Base-by-base conservation (phyloP, 2,797 vertebrate genomes). In the Enteromius paludinosus region DNA sequence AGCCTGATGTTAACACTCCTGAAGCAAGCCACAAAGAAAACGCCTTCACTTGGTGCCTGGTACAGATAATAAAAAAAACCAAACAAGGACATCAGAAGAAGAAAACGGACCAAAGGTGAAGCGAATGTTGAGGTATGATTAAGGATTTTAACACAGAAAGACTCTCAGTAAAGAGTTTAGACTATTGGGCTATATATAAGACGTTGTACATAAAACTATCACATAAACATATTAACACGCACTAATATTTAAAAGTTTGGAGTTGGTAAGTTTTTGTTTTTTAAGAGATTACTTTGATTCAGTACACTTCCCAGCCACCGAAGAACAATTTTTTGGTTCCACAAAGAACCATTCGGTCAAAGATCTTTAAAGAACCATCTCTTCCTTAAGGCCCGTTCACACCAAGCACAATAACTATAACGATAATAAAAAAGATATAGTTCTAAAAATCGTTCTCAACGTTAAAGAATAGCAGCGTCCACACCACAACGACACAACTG, bases 51-150 rank as follows among this genome's bases (percentile, higher is more conserved):
- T 61, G 66, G 54, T 20, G 5, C 38, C 14, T 25, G 28, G 23
- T 28, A 23, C 68, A 71, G 10, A 47, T 71, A 47, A 59, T 47
- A 18, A 30, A 43, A 35, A 20, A n/a, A 25, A n/a, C n/a, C 14
- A 8, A 52, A 73, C 14, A 54, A 83, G 65, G 54, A 56, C 7
- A 8, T 17, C 52, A 83, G 64, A 30, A 68, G 10, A 56, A 68
- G 25, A 61, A 73, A 66, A 54, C 15, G 56, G 18, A 56, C 71
- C 62, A 80, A 65, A 79, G 75, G 45, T 43, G 38, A 25, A 47
- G 15, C 5, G 0, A 68, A 56, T 41, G 43, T 66, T 35, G 38
- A 84, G 69, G 82, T 73, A 62, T 43, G 70, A 73, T 56, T 72
- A 56, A 28, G 10, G 65, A 70, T 70, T 78, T 77, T 38, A 70